Percentiles rank a stretch among this genome's conserved stretches.
Evolutionary conservation across 1,140 invertebrate genomes (phyloP).

Genomic region (Acyrthosiphon pisum): DNA sequence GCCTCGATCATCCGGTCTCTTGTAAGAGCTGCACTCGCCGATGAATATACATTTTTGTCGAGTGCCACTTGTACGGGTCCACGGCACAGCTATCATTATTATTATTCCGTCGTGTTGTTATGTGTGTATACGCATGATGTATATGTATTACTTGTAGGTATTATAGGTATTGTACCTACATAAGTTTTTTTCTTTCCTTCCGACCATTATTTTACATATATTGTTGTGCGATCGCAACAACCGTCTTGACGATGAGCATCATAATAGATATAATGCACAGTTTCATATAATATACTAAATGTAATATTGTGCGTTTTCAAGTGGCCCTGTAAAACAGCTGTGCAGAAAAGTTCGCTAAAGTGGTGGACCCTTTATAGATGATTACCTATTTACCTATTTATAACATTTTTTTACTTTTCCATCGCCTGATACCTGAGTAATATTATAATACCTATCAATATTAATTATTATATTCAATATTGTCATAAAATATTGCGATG

Average conservation of each 20-base stretch:
- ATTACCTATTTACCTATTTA: background rate
- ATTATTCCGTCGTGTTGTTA: constrained; percentile 25
- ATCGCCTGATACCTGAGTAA: background rate
- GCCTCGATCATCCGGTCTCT: constrained; percentile 49
- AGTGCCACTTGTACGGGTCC: constrained; percentile 52
- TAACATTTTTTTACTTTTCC: background rate
- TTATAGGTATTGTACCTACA: constrained; percentile 18
- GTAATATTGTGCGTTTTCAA: background rate
- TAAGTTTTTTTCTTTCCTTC: constrained; percentile 16
- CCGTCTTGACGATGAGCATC: background rate
- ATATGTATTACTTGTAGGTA: background rate
- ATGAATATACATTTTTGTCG: constrained; percentile 29
- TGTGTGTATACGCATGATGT: background rate
- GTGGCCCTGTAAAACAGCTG: background rate
- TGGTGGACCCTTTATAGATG: background rate
- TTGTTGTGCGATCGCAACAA: background rate
- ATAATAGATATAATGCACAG: background rate
- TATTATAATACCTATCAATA: background rate
- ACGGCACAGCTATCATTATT: background rate
- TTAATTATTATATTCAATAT: background rate
- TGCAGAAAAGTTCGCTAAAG: background rate
- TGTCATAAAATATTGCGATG: background rate
- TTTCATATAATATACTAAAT: background rate
- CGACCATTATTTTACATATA: background rate
- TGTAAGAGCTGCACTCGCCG: constrained; percentile 23